Percentiles rank a stretch among this genome's conserved stretches.
These are phyloP conservation scores for Rachycentron canadum DNA, from an alignment of 2,797 vertebrate species.

Conservation along the genomic window DNA sequence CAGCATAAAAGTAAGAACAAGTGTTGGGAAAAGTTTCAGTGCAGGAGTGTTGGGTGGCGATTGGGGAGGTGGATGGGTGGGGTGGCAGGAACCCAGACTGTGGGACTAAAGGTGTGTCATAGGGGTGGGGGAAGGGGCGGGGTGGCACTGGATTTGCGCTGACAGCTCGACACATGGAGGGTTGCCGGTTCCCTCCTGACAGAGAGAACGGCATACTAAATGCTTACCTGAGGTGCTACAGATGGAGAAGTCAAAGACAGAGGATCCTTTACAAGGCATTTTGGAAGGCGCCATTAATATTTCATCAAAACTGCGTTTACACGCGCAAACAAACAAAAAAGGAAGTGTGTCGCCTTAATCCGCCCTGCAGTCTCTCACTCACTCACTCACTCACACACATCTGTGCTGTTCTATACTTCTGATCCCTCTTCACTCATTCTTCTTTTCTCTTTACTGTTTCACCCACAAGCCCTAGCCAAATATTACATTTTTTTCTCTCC, in stretches of 20 bases:
- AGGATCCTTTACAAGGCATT: conserved; percentile 84
- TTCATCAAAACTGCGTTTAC: conserved; percentile 86
- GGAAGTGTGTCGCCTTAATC: conserved; percentile 79
- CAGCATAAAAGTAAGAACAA: conserved; percentile 31
- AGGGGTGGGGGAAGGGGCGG: conserved; percentile 55
- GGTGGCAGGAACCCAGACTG: conserved; percentile 62
- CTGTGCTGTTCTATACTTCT: conserved; percentile 70
- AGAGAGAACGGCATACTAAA: conserved; percentile 81
- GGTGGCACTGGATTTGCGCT: conserved; percentile 59
- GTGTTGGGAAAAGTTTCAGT: conserved; percentile 53
- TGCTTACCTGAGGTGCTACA: conserved; percentile 83
- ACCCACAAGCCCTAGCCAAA: conserved; percentile 48
- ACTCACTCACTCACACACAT: conserved; percentile 63
- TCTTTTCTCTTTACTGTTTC: conserved; percentile 60
- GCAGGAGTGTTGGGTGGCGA: conserved; percentile 23
- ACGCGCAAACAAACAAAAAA: conserved; percentile 84
- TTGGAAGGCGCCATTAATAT: conserved; percentile 85
- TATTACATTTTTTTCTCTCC: conserved; percentile 44
- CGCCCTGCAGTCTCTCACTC: conserved; percentile 77
- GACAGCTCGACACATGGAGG: conserved; percentile 80
- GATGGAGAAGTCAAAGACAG: conserved; percentile 85
- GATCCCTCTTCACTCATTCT: conserved; percentile 61
- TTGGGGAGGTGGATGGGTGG: conserved; percentile 34
- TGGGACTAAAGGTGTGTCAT: conserved; percentile 79
- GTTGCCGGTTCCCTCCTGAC: conserved; percentile 76